Percentiles rank a stretch among this genome's conserved stretches.
Conservation (phyloP, 2,797 vertebrate genomes). For the Brachyrhaphis roseni region DNA sequence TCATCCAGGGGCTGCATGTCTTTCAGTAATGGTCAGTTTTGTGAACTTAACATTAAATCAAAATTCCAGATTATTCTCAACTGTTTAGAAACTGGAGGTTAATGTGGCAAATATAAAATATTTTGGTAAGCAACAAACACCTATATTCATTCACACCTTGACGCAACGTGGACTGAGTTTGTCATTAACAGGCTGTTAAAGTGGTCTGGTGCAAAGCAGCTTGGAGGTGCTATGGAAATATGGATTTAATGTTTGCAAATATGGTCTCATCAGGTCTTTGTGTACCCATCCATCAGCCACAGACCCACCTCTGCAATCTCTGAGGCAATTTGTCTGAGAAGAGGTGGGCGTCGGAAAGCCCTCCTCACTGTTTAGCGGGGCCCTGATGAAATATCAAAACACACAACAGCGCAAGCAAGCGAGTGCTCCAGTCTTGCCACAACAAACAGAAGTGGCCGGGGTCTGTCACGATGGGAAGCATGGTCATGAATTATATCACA, state of each 20-base stretch:
- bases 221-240: slow-evolving; percentile 69
- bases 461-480: slow-evolving; percentile 35
- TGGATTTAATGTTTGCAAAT: slow-evolving; percentile 79
- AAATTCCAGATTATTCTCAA: not conserved
- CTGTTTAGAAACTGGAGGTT: slow-evolving; percentile 30
- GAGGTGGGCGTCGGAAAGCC: slow-evolving; percentile 78
- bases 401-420: slow-evolving; percentile 55
- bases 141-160: slow-evolving; percentile 18
- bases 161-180: slow-evolving; percentile 34
- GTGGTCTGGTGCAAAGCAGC: slow-evolving; percentile 52
- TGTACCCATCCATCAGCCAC: slow-evolving; percentile 77
- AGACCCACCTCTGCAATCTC: slow-evolving; percentile 80
- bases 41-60: not conserved
- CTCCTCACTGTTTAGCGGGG: slow-evolving; percentile 78
- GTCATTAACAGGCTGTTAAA: slow-evolving; percentile 39
- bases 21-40: not conserved
- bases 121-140: slow-evolving; percentile 27
- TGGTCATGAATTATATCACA: slow-evolving; percentile 41
- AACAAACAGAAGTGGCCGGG: slow-evolving; percentile 61
- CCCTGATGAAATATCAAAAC: slow-evolving; percentile 78
- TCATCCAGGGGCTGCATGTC: not conserved
- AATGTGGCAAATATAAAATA: slow-evolving; percentile 32
- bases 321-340: slow-evolving; percentile 81
- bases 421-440: slow-evolving; percentile 39
- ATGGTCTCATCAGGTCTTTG: slow-evolving; percentile 74